phyloP scores from a whole-genome alignment of 2,113 vertebrate genomes.

The Apus apus region DNA sequence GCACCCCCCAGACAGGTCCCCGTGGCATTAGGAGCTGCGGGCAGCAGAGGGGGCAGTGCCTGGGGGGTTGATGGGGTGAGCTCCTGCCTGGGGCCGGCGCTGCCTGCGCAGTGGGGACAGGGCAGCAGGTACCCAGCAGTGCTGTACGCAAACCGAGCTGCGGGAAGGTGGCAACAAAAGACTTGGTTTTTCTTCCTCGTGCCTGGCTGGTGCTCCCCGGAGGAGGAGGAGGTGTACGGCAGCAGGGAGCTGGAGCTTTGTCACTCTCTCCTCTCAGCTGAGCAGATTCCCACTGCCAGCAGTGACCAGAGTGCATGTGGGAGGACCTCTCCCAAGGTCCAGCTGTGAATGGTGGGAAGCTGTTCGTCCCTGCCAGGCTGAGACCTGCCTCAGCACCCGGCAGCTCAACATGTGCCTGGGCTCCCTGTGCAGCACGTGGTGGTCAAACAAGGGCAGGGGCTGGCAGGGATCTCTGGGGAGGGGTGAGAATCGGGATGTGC shows the following conservation, averaged over 20 bases:
- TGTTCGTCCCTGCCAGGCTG: not conserved
- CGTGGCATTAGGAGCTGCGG: not conserved
- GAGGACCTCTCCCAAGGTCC: not conserved
- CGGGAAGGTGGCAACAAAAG: not conserved
- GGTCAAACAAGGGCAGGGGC: not conserved
- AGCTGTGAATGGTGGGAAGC: not conserved
- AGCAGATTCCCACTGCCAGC: not conserved
- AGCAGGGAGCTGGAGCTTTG: not conserved
- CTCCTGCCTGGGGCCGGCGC: not conserved
- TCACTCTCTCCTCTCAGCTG: accelerated
- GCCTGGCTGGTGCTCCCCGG: accelerated
- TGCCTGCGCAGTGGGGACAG: not conserved
- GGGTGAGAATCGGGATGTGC: accelerated
- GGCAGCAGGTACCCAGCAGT: not conserved
- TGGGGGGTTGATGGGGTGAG: not conserved
- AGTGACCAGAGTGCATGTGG: accelerated
- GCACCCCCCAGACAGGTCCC: not conserved
- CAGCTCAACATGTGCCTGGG: not conserved
- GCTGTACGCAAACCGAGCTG: not conserved
- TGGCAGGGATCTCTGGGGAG: not conserved
- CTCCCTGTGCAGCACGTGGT: not conserved
- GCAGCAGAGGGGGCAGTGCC: not conserved
- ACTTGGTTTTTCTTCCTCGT: not conserved
- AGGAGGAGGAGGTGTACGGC: not conserved
- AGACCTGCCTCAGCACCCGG: not conserved